Evolutionary conservation across 2,888 invertebrate species (phyloP).

Genomic region (Pardosa pseudoannulata): DNA sequence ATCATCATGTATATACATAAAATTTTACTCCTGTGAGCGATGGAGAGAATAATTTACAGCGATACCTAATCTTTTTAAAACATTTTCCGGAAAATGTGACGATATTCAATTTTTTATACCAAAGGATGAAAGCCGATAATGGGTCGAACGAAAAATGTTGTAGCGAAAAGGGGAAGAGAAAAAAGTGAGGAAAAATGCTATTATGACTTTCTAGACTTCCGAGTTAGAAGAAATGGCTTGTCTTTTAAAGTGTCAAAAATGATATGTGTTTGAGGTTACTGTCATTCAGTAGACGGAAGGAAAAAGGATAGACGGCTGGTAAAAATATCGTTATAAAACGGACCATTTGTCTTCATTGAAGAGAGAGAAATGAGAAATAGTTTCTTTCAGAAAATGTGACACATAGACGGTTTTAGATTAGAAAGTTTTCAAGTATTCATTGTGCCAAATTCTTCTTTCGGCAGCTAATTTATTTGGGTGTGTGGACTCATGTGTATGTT

Average conservation of each 20-base stretch:
- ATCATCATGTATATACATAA: too few relatives aligned
- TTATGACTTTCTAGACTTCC: conserved; percentile 3
- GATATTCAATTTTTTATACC: background rate
- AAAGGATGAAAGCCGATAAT: background rate
- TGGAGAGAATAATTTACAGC: background rate
- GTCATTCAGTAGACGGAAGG: background rate
- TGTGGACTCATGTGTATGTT: too few relatives aligned
- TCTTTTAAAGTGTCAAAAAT: background rate
- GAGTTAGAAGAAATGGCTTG: background rate
- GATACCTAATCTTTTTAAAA: background rate
- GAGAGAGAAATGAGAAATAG: too few relatives aligned
- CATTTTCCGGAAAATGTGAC: background rate
- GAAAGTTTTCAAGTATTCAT: too few relatives aligned
- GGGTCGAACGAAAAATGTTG: background rate
- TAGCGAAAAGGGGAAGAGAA: background rate
- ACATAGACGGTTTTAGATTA: too few relatives aligned
- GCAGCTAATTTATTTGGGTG: too few relatives aligned
- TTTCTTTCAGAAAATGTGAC: too few relatives aligned
- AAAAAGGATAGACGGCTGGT: background rate
- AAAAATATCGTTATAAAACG: background rate
- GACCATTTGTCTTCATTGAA: background rate
- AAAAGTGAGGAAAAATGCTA: background rate
- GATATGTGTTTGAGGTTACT: conserved; percentile 11
- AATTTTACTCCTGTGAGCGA: too few relatives aligned
- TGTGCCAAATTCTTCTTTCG: too few relatives aligned